These are phyloP conservation scores for Leptopilina myrica DNA, from an alignment of 2,888 invertebrate genomes.

Conservation along the genomic window DNA sequence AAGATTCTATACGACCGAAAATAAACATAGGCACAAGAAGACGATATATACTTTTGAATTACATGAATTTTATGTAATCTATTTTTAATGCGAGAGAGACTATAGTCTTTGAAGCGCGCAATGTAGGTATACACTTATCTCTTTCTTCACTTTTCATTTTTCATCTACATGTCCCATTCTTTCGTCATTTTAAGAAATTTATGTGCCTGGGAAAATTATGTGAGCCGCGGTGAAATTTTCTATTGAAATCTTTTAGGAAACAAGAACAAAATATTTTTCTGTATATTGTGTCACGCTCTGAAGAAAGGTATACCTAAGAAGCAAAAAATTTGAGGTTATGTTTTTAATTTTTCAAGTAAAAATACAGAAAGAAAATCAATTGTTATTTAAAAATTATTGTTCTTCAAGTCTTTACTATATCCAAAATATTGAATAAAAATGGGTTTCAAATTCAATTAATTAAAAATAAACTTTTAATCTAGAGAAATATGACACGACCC, in stretches of 20 bases:
- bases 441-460: too few relatives aligned
- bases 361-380: too few relatives aligned
- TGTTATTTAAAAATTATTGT: too few relatives aligned
- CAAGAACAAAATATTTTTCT: too few relatives aligned
- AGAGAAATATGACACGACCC: too few relatives aligned
- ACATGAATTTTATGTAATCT: conserved; percentile 19
- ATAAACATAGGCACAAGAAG: not conserved
- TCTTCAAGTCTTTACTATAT: too few relatives aligned
- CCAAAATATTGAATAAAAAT: too few relatives aligned
- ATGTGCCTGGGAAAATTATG: not conserved
- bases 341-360: too few relatives aligned
- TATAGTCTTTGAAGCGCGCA: not conserved
- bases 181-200: not conserved
- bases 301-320: too few relatives aligned
- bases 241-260: not conserved
- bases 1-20: not conserved
- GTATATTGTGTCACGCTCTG: too few relatives aligned
- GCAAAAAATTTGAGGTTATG: too few relatives aligned
- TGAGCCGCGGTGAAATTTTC: not conserved
- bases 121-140: not conserved
- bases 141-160: not conserved
- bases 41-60: not conserved
- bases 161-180: not conserved
- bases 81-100: conserved; percentile 12
- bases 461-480: too few relatives aligned